Base-by-base conservation (phyloP, 2,888 invertebrate species). In the Fissipunctia ypsillon region DNA sequence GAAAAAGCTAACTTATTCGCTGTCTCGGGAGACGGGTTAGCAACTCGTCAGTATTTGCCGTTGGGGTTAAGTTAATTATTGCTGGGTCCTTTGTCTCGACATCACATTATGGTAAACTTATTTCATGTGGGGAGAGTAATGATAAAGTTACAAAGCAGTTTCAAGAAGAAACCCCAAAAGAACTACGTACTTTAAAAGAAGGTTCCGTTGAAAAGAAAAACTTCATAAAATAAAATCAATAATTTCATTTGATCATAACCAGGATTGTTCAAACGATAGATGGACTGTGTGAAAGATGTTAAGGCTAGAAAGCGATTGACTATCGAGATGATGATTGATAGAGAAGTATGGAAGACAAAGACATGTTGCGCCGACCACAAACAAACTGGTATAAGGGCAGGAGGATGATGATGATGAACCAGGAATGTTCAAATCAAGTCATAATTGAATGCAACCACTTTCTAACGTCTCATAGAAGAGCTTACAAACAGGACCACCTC, bases 21-120 rank as follows among this genome's bases (percentile, higher is more conserved):
- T 25, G 41, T 69, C 83, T 25, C 80, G 22, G 3, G 83, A 80
- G 80, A 78, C 73, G 38, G 73, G 78, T 80, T 78, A 78, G 57
- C 79, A 25, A 66, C 52, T 71, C 78, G 64, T 66, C 68, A 66
- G 79, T 66, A 66, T 57, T 66, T 41, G 19, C 43, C 43, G 52
- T n/a, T 25, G 54, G 64, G 59, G 35, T 7, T 12, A 16, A 60
- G 54, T 68, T 63, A 54, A 78, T 72, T 52, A 79, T 64, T 64
- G 22, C 35, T n/a, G 54, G 28, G 63, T 56, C 19, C 63, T 82
- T 82, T 80, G 64, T 78, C 56, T 56, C n/a, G 16, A 54, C 63
- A 63, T 43, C 35, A 59, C 41, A 76, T 60, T 60, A 28, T 16
- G 7, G 0, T 9, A 14, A 54, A 68, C 9, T 50, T 59, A 45